Base-by-base conservation (phyloP, 2,797 vertebrate genomes). In the Erithacus rubecula region DNA sequence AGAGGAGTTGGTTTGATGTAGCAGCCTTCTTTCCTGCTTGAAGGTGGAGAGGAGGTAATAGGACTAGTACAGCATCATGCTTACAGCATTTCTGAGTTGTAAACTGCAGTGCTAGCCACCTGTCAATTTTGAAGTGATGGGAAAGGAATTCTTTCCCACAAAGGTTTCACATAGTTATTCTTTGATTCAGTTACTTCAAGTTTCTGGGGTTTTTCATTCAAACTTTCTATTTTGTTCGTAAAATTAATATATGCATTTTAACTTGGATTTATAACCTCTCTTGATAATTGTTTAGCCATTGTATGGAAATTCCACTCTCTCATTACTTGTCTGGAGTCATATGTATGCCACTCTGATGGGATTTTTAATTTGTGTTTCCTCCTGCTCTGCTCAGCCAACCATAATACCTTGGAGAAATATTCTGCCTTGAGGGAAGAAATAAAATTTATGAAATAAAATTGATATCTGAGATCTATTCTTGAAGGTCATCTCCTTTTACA, bases 371-470 rank as follows among this genome's bases (percentile, higher is more conserved):
- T 20, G 1, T 15, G 3, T 91, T 90, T 86, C 70, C 59, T 90
- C 32, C 19, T 65, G 39, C 77, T 69, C 76, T 82, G 80, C 70
- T 91, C 88, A 87, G 80, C 70, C 77, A 86, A 32, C 83, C 39
- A 1, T 91, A 79, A 82, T 67, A 56, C 55, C 27, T 13, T 30
- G 29, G 47, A 90, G 85, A 76, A 86, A 83, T 62, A 34, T 26
- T 89, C 76, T 86, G 49, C 94, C 90, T 95, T 43, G 74, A 94
- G 43, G 65, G 83, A 44, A 83, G 51, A 21, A 88, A 70, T 81
- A 84, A 69, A 82, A 89, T 86, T 59, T 59, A 72, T 70, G 70
- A 76, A 86, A 82, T 91, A 90, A 90, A 90, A 76, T 21, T 76
- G 51, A 4, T 94, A 52, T 37, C 32, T 67, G 63, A 93, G 88